Evolutionary conservation across 2,113 vertebrate genomes (phyloP), one percentile per base, ranked within the genome.

Genomic region (Cryptomyrus ogoouensis): DNA sequence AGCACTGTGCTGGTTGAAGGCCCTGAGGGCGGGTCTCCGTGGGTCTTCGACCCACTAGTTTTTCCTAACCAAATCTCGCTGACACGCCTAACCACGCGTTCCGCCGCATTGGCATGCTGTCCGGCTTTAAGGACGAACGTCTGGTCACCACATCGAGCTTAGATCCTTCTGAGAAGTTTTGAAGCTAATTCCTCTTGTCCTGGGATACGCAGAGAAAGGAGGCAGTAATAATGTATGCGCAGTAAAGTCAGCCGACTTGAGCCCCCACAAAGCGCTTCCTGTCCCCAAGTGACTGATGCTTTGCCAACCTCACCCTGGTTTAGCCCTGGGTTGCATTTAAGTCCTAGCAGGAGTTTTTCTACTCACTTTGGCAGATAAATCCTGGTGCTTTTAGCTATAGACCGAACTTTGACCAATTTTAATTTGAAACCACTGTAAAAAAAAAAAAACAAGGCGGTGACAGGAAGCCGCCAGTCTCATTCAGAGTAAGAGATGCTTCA

Each of bases 241-340:
- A 27, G 35, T 31, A 46, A 74, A 90, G 84, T 62, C 46, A 74
- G 27, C 47, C 17, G 58, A 53, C 84, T 42, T 31, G 17, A 58
- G 15, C 58, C 42, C 77, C 27, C 35, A 85, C 44, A 46, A 31
- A 47, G 42, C 3, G 0, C 6, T 80, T 56, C 52, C 39, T 88
- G 47, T n/a, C 13, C 49, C 46, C 19, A 1, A 10, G 44, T 88
- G 84, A 90, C 74, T 74, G 89, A 90, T 56, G 47, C 2, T 13
- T 70, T n/a, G 62, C 66, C 31, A 42, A 39, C 39, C 9, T 53
- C 21, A 19, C 86, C 66, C 85, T 49, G 56, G 86, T 90, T 88
- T 90, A 90, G 42, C 89, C 31, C 53, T 31, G 21, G 44, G 42
- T 90, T 90, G 62, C 50, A 10, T 90, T n/a, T 47, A 74, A 62